Percentiles rank a stretch among this genome's conserved stretches.
These are phyloP conservation scores for Tineola bisselliella DNA, from an alignment of 2,888 invertebrate genomes.

Conservation along the genomic window DNA sequence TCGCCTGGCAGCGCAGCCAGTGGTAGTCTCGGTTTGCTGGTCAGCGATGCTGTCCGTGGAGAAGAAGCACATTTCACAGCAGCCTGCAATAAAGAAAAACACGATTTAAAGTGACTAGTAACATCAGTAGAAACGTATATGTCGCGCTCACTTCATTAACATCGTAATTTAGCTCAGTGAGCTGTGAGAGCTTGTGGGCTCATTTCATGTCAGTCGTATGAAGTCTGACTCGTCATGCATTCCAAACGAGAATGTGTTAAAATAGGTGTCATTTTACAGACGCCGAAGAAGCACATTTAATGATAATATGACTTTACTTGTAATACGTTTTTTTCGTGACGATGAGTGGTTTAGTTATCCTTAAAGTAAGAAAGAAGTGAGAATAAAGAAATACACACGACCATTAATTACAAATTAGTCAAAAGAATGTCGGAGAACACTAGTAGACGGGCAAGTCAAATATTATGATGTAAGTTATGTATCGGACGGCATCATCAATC, in stretches of 20 bases:
- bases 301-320: constrained; percentile 28
- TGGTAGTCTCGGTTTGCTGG: constrained; percentile 56
- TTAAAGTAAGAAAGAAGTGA: no score
- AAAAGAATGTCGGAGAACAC: neutral
- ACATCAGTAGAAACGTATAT: neutral
- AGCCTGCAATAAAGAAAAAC: constrained; percentile 33
- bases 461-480: constrained; percentile 5
- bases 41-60: constrained; percentile 59
- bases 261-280: constrained; percentile 26
- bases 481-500: constrained; percentile 15
- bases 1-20: constrained; percentile 52
- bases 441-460: neutral
- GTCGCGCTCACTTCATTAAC: constrained; percentile 18
- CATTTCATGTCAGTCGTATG: constrained; percentile 24
- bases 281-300: constrained; percentile 29
- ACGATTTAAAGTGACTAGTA: neutral
- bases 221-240: constrained; percentile 24
- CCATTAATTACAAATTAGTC: neutral
- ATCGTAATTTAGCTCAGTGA: constrained; percentile 23
- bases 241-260: constrained; percentile 17
- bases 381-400: neutral
- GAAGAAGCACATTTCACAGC: constrained; percentile 63
- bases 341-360: no score
- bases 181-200: constrained; percentile 21
- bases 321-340: no score